These are phyloP conservation scores for Vultur gryphus DNA, from an alignment of 2,797 vertebrate genomes.

Conservation along the genomic window DNA sequence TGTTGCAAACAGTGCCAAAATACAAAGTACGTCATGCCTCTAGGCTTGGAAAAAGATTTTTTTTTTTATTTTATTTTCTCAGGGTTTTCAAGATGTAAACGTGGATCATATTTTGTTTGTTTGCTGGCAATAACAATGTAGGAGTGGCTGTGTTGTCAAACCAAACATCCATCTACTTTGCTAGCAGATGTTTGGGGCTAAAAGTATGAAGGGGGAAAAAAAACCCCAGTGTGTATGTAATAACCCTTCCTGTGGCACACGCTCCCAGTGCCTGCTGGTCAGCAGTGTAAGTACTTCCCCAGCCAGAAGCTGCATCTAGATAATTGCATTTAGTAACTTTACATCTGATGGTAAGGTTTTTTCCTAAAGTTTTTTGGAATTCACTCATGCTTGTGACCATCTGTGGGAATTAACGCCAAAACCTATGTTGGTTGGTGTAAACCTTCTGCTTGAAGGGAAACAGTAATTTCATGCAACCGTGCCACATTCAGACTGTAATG, in stretches of 20 bases:
- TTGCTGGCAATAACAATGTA: not conserved
- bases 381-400: not conserved
- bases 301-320: not conserved
- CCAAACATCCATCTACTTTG: not conserved
- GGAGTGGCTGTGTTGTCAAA: not conserved
- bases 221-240: rapidly evolving
- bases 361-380: not conserved
- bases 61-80: not conserved
- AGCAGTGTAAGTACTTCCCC: not conserved
- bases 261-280: not conserved
- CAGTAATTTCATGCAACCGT: not conserved
- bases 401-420: not conserved
- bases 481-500: rapidly evolving
- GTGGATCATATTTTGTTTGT: conserved; percentile 1
- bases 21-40: not conserved
- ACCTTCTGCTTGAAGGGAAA: not conserved
- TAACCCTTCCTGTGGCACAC: not conserved
- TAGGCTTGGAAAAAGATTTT: not conserved
- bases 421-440: not conserved
- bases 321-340: not conserved
- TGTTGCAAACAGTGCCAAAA: not conserved
- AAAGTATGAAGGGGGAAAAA: not conserved
- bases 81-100: not conserved
- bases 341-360: not conserved
- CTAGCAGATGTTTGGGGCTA: not conserved